phyloP scores from a whole-genome alignment of 2,797 vertebrate genomes.

The Emys orbicularis region DNA sequence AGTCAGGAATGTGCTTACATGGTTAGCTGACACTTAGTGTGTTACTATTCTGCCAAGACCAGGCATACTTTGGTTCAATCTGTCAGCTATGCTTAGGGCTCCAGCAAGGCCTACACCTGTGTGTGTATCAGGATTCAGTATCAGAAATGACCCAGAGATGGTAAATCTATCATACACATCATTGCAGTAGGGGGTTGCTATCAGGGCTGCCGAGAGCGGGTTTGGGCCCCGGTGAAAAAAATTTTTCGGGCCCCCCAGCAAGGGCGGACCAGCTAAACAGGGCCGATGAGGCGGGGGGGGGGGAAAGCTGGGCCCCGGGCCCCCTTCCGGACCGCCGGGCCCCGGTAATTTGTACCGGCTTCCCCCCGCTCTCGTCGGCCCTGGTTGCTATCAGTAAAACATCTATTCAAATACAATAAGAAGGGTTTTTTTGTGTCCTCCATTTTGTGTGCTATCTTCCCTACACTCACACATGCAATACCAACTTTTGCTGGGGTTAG shows the following conservation, averaged over 20 bases:
- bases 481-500: not conserved
- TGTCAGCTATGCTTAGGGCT: not conserved
- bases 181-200: no score
- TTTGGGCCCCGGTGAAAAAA: no score
- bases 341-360: no score
- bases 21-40: not conserved
- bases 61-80: not conserved
- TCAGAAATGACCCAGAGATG: not conserved
- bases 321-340: no score
- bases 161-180: not conserved
- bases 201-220: no score
- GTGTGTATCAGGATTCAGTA: no score
- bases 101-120: not conserved
- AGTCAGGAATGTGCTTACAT: not conserved
- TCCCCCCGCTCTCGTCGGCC: no score
- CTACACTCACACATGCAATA: not conserved
- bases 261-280: no score
- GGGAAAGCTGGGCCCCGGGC: no score
- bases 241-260: no score
- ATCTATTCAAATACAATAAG: not conserved
- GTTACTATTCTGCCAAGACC: not conserved
- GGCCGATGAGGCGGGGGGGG: no score
- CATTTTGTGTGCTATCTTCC: not conserved
- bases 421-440: not conserved
- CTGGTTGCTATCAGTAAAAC: not conserved